Evolutionary conservation across 2,888 invertebrate genomes (phyloP).

Genomic region (Drosophila yooni): DNA sequence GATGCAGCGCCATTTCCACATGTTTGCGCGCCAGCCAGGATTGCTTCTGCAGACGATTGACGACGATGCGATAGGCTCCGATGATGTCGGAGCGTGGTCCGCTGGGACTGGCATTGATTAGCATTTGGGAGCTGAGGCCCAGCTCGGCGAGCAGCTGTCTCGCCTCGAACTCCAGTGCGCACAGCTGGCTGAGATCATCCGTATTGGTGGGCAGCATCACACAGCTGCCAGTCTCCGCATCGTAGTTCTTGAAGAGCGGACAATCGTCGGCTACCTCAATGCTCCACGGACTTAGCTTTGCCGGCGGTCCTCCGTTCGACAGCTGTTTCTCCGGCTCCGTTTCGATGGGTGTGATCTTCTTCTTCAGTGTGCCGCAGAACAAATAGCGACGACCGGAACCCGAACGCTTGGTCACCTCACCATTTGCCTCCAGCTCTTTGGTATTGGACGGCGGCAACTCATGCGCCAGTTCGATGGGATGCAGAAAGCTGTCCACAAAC

Average conservation of each 20-base stretch:
- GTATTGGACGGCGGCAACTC: conserved; percentile 13
- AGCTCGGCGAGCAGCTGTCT: conserved; percentile 86
- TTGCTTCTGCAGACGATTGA: conserved; percentile 86
- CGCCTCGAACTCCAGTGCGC: conserved; percentile 86
- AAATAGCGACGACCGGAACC: conserved; percentile 77
- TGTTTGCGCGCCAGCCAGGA: conserved; percentile 84
- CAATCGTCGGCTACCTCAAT: conserved; percentile 77
- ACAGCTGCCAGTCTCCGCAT: conserved; percentile 85
- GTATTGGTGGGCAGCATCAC: conserved; percentile 85
- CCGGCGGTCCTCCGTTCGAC: conserved; percentile 68
- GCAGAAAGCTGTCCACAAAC: conserved; percentile 83
- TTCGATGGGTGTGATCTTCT: conserved; percentile 85
- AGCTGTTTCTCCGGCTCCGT: conserved; percentile 80
- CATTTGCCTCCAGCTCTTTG: conserved; percentile 62
- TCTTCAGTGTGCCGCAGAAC: conserved; percentile 84
- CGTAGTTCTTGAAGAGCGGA: conserved; percentile 84
- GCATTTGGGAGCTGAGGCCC: conserved; percentile 87
- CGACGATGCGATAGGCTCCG: conserved; percentile 90
- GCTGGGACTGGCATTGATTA: conserved; percentile 86
- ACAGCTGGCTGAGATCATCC: conserved; percentile 82
- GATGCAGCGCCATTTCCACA: conserved; percentile 83
- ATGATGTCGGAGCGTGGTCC: conserved; percentile 89
- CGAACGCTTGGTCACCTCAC: conserved; percentile 64
- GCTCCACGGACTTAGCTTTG: conserved; percentile 78
- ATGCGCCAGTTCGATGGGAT: conserved; percentile 82